phyloP scores from a whole-genome alignment of 2,888 invertebrate genomes.

The Chouioia cunea region DNA sequence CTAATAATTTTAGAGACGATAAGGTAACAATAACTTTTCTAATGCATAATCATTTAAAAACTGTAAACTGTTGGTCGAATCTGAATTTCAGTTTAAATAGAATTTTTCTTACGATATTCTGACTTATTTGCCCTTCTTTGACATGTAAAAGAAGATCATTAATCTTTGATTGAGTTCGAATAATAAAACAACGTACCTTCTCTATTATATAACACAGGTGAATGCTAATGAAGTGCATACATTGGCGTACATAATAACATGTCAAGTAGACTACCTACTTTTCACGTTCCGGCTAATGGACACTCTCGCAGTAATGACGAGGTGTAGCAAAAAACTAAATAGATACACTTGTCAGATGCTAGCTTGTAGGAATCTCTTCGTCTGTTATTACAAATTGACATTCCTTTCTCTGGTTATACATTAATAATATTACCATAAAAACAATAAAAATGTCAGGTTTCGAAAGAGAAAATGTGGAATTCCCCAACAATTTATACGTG shows the following conservation, averaged over 20 bases:
- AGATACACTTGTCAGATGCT: constrained; percentile 20
- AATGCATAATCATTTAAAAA: too few species aligned
- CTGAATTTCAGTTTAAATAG: too few species aligned
- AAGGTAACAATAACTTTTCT: too few species aligned
- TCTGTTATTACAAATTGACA: constrained; percentile 23
- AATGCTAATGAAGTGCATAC: constrained; percentile 66
- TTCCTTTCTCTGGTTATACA: too few species aligned
- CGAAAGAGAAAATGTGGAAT: too few species aligned
- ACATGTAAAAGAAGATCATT: constrained; percentile 56
- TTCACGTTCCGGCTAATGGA: constrained; percentile 45
- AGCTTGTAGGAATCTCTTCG: constrained; percentile 29
- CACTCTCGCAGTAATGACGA: constrained; percentile 41
- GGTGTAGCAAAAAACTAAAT: constrained; percentile 29
- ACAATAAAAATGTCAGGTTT: too few species aligned
- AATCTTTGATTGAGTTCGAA: constrained; percentile 61
- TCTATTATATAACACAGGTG: constrained; percentile 61
- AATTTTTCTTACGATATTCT: constrained; percentile 44
- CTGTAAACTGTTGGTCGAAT: too few species aligned
- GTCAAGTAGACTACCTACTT: constrained; percentile 59
- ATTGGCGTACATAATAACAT: constrained; percentile 63
- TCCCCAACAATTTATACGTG: too few species aligned
- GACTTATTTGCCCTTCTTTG: constrained; percentile 58
- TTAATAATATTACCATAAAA: too few species aligned
- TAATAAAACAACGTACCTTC: constrained; percentile 61
- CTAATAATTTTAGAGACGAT: too few species aligned